Evolutionary conservation across 2,888 invertebrate species (phyloP).

Genomic region (Chironomus riparius): DNA sequence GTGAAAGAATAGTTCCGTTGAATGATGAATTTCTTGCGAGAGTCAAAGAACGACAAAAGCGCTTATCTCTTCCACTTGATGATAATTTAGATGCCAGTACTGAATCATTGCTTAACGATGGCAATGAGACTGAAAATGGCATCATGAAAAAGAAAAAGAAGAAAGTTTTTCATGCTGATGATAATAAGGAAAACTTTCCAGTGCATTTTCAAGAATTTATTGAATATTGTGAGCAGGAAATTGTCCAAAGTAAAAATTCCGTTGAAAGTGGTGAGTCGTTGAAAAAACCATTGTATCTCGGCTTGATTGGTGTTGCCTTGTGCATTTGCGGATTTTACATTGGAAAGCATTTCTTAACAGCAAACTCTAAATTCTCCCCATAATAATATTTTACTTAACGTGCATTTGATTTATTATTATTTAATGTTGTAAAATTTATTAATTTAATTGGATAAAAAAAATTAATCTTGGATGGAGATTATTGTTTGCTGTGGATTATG

Average conservation of each 20-base stretch:
- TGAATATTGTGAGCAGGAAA: constrained; percentile 49
- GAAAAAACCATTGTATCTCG: constrained; percentile 43
- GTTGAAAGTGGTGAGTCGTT: constrained; percentile 47
- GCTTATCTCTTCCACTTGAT: constrained; percentile 57
- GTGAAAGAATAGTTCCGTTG: constrained; percentile 31
- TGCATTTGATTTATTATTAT: not conserved
- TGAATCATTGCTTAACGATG: constrained; percentile 36
- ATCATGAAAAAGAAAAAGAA: constrained; percentile 30
- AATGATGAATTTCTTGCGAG: constrained; percentile 70
- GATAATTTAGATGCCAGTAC: constrained; percentile 55
- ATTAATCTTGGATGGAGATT: too few relatives aligned
- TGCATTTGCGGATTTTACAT: constrained; percentile 24
- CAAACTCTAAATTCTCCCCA: not conserved
- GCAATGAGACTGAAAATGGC: constrained; percentile 33
- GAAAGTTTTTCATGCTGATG: not conserved
- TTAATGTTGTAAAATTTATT: not conserved
- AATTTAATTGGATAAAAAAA: not conserved
- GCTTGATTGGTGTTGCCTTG: constrained; percentile 43
- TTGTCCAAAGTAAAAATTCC: constrained; percentile 34
- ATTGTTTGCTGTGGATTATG: too few relatives aligned
- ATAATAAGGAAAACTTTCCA: constrained; percentile 50
- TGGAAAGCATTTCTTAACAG: constrained; percentile 6
- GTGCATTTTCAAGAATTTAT: constrained; percentile 73
- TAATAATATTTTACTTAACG: not conserved
- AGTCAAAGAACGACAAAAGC: constrained; percentile 61